Conservation (phyloP, 2,888 invertebrate genomes). For the Melanostoma mellinum region DNA sequence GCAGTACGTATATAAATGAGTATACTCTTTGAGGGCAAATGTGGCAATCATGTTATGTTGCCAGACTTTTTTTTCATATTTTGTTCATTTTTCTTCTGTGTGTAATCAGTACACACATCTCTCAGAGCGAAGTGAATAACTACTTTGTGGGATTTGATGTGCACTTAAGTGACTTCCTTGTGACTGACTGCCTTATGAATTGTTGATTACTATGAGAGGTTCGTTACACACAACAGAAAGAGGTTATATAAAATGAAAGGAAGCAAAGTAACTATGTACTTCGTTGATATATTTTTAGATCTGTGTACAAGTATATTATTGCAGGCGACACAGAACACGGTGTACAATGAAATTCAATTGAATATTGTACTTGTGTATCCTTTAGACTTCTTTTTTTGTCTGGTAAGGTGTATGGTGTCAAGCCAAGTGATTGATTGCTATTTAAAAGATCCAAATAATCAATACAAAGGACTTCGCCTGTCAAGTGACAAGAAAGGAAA, state of each 20-base stretch:
- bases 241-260: conserved; percentile 53
- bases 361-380: not conserved
- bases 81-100: conserved; percentile 13
- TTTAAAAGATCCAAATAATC: conserved; percentile 41
- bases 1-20: not conserved
- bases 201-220: conserved; percentile 61
- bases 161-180: conserved; percentile 69
- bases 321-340: too few relatives aligned
- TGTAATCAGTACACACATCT: conserved; percentile 49
- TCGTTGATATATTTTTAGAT: too few relatives aligned
- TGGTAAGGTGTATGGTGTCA: not conserved
- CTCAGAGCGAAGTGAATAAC: conserved; percentile 31
- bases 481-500: not conserved
- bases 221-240: conserved; percentile 27
- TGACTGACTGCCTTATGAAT: conserved; percentile 68
- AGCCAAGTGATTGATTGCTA: conserved; percentile 38
- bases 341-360: conserved; percentile 24
- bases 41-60: conserved; percentile 42
- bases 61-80: conserved; percentile 44
- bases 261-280: conserved; percentile 24
- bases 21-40: not conserved
- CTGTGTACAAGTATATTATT: too few relatives aligned
- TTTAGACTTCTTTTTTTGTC: too few relatives aligned
- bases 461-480: conserved; percentile 13
- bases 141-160: conserved; percentile 66